Base-by-base conservation (phyloP, 1,140 invertebrate genomes). In the Papilio helenus region DNA sequence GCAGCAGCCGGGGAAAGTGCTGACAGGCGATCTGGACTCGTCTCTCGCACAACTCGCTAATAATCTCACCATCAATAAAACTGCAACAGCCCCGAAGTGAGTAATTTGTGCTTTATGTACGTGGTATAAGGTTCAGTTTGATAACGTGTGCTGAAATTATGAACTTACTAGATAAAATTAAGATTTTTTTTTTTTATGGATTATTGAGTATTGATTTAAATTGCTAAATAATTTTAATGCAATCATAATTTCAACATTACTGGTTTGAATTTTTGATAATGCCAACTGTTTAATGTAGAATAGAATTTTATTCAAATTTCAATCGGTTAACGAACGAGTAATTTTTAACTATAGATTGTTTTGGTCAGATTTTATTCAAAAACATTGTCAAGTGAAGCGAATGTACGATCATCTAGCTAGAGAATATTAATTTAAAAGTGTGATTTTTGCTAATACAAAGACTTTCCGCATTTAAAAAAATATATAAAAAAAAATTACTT, bases 11-110 rank as follows among this genome's bases (percentile, higher is more conserved):
- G 96, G 96, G 34, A 97, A 97, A 92, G 97, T 99, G 80, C 95
- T 99, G 81, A 98, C 98, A 26, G 97, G 98, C 74, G 98, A 99
- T 94, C 95, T 99, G 87, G 98, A 99, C 92, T 98, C 97, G 79
- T 99, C 98, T 86, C 96, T 99, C 68, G 98, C 98, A 73, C 97
- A 97, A 79, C 95, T 99, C 81, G 98, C 98, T 80, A 97, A 98
- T 94, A 99, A 99, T 95, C 96, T 99, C 79, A 97, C 97, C 88
- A 99, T 99, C 82, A 98, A 98, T 92, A 98, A 98, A 93, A 96
- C 96, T 84, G 96, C 96, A n/a, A 95, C 96, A 16, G 90, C 93
- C 8, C 93, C 87, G 80, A 94, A 93, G 93, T 94, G 65, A 93
- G 93, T n/a, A 44, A 77, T 77, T 34, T 76, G 20, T n/a, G 26